phyloP scores from a whole-genome alignment of 2,113 vertebrate species.

The Ivindomyrus marchei region DNA sequence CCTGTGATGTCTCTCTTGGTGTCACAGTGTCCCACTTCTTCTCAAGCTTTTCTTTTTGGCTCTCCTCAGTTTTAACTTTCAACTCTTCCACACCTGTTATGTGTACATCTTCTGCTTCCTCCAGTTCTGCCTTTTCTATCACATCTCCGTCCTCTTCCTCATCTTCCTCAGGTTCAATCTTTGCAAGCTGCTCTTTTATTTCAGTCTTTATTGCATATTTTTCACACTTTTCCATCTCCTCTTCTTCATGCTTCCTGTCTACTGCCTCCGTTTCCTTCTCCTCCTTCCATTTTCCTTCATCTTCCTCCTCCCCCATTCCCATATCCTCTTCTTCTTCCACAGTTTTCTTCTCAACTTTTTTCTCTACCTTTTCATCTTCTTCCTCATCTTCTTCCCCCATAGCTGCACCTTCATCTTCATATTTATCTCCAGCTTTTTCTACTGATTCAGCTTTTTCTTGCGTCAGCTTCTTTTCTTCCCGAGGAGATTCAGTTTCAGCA shows the following conservation, averaged over 20 bases:
- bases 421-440: constrained; percentile 37
- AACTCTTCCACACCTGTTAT: constrained; percentile 44
- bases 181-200: constrained; percentile 56
- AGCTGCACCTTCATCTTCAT: constrained; percentile 43
- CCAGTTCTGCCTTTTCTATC: constrained; percentile 86
- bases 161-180: constrained; percentile 69
- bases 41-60: constrained; percentile 48
- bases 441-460: constrained; percentile 37
- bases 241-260: constrained; percentile 62
- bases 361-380: constrained; percentile 39
- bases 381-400: constrained; percentile 41
- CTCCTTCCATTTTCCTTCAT: constrained; percentile 26
- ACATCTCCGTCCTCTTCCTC: constrained; percentile 66
- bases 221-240: constrained; percentile 55
- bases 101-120: constrained; percentile 72
- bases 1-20: constrained; percentile 35
- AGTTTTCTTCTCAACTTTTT: constrained; percentile 18
- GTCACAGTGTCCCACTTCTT: constrained; percentile 52
- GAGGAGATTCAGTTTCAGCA: constrained; percentile 45
- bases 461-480: constrained; percentile 47
- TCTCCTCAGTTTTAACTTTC: constrained; percentile 52
- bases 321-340: constrained; percentile 16
- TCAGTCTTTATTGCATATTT: constrained; percentile 41
- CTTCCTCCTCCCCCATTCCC: constrained; percentile 28
- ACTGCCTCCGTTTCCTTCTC: constrained; percentile 40